Conservation (phyloP, 2,797 vertebrate genomes). For the Aldrovandia affinis region DNA sequence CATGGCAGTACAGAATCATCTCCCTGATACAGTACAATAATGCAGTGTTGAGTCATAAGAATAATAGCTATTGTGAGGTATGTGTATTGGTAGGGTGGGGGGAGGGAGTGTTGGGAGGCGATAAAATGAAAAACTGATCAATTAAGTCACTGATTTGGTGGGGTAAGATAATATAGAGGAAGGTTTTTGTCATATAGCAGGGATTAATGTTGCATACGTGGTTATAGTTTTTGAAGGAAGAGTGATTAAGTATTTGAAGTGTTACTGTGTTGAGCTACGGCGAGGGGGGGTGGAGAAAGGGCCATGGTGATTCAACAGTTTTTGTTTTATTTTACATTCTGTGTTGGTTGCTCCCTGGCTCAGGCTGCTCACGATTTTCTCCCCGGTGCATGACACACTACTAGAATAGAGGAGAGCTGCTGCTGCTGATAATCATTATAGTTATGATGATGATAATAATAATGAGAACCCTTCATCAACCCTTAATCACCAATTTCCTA, state of each 20-base stretch:
- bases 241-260: not conserved
- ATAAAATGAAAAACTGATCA: not conserved
- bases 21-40: conserved; percentile 18
- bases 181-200: not conserved
- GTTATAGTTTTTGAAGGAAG: not conserved
- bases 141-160: not conserved
- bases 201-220: not conserved
- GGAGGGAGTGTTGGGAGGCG: not conserved
- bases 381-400: conserved; percentile 31
- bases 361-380: conserved; percentile 26
- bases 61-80: conserved; percentile 39
- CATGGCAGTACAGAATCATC: conserved; percentile 30
- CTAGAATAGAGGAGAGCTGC: not conserved
- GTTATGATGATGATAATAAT: conserved; percentile 40
- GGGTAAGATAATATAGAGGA: not conserved
- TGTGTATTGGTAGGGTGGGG: conserved; percentile 15
- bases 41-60: conserved; percentile 39
- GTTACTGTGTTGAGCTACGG: not conserved
- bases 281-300: not conserved
- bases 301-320: not conserved
- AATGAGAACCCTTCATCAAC: not conserved
- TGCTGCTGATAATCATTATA: conserved; percentile 37
- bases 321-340: not conserved
- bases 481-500: conserved; percentile 31
- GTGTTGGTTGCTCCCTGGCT: conserved; percentile 13